Evolutionary conservation across 2,113 vertebrate species (phyloP).

Genomic region (Platycercus adscitus): DNA sequence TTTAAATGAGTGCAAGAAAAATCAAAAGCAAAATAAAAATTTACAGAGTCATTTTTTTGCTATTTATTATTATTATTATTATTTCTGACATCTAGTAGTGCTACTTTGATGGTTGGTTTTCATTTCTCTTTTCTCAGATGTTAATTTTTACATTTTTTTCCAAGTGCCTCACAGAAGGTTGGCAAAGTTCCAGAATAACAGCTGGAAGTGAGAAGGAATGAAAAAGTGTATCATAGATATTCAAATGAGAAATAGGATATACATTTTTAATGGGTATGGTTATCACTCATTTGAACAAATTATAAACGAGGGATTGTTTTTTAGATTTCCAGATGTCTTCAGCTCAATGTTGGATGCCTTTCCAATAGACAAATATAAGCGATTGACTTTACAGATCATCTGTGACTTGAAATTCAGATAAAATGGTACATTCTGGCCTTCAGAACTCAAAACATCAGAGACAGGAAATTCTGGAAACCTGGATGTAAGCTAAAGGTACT

Average conservation of each 20-base stretch:
- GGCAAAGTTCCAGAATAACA: conserved; percentile 62
- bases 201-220: conserved; percentile 53
- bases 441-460: background rate
- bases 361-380: background rate
- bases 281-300: conserved; percentile 60
- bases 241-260: conserved; percentile 60
- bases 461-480: background rate
- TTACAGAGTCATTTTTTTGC: no score
- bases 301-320: conserved; percentile 34
- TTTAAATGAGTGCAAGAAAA: fast-evolving
- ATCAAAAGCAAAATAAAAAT: background rate
- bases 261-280: conserved; percentile 52
- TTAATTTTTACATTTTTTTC: conserved; percentile 7
- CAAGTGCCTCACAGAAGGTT: conserved; percentile 22
- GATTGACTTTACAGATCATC: background rate
- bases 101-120: background rate
- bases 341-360: background rate
- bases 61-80: background rate
- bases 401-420: conserved; percentile 28
- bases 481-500: background rate
- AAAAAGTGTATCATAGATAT: conserved; percentile 47
- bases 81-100: background rate
- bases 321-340: conserved; percentile 53
- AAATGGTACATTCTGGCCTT: background rate
- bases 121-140: background rate